Evolutionary conservation across 2,888 invertebrate species (phyloP).

Genomic region (Cerastoderma edule): DNA sequence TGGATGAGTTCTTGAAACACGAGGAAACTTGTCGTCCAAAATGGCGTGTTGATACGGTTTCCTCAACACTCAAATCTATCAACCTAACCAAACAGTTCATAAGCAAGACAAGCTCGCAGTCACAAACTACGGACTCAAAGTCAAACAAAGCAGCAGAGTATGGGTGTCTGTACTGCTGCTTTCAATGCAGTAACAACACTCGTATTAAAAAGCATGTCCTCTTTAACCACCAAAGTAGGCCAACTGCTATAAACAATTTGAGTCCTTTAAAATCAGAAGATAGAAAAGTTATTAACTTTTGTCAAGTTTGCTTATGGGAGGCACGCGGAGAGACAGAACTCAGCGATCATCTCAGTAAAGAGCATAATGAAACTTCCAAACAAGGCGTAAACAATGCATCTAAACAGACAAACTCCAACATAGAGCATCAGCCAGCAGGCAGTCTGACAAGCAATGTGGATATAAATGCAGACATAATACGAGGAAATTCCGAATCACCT

Average conservation of each 20-base stretch:
- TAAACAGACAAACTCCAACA: too few relatives aligned
- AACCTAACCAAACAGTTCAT: conserved; percentile 61
- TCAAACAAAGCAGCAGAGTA: conserved; percentile 59
- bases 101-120: conserved; percentile 54
- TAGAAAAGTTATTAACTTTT: conserved; percentile 63
- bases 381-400: too few relatives aligned
- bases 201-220: conserved; percentile 70
- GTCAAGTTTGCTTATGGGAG: conserved; percentile 69
- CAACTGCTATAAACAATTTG: conserved; percentile 61
- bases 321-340: conserved; percentile 58
- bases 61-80: conserved; percentile 56
- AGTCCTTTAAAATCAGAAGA: conserved; percentile 48
- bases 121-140: conserved; percentile 46
- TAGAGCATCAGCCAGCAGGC: too few relatives aligned
- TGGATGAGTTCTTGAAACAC: conserved; percentile 67
- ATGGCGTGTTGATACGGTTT: conserved; percentile 56
- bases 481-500: too few relatives aligned
- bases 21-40: conserved; percentile 70
- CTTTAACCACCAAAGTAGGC: conserved; percentile 57
- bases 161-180: conserved; percentile 69
- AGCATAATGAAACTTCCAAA: conserved; percentile 49
- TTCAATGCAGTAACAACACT: conserved; percentile 64
- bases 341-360: conserved; percentile 51
- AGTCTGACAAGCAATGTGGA: too few relatives aligned
- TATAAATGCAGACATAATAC: too few relatives aligned